Evolutionary conservation across 1,140 invertebrate species (phyloP), one percentile per base, ranked within the genome.

Genomic region (Heliconius hermathena): DNA sequence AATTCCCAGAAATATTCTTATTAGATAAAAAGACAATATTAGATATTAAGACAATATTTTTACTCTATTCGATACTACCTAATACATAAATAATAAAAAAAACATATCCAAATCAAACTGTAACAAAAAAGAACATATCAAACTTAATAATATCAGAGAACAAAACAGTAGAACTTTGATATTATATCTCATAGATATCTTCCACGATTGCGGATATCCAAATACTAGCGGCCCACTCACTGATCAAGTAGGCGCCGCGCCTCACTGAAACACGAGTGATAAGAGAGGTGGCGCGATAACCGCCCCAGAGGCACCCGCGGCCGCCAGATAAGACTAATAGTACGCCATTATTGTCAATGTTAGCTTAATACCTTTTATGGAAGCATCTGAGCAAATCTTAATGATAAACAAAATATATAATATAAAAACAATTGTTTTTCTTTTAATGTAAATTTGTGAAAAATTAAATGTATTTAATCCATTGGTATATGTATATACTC

Each of bases 161-260:
- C 41, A 46, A 46, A 46, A 11, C 41, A 26, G 20, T 60, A 60
- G 0, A 60, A 13, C 3, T 22, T 57, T 9, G 54, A 57, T 60
- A 60, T 26, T 2, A 66, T n/a, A 22, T 57, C 13, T 16, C 3
- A 46, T 5, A 46, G 26, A 29, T 66, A 66, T 66, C 26, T 66
- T 5, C 5, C 26, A 66, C 60, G 26, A 22, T 66, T 66, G 29
- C n/a, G 22, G 60, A n/a, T 66, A 66, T 66, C 60, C 26, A 29
- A 66, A 66, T 29, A 73, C 46, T 2, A 11, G 33, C 71, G 22
- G 49, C 22, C 72, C 46, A 72, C 36, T 72, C 26, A 26, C 72
- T 16, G 72, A 16, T 22, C 36, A 73, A 73, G 72, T 4, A 46
- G 38, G 72, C 72, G 72, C 41, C 72, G 38, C 60, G 60, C 54